Conservation (phyloP, 2,888 invertebrate genomes). For the Phortica magna region DNA sequence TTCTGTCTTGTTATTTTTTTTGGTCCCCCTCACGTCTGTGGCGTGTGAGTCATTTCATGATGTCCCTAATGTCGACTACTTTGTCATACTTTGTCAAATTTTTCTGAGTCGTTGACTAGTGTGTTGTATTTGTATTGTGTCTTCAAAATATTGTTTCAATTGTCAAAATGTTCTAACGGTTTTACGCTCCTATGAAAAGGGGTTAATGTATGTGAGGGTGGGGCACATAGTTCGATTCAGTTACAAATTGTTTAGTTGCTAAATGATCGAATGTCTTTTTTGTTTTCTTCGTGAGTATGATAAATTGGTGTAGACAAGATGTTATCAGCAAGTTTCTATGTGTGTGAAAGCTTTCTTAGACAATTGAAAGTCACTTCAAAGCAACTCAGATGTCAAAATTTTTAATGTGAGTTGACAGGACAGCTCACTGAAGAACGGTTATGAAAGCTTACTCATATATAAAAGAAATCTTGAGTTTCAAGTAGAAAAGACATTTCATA, state of each 20-base stretch:
- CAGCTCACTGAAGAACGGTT: too few species aligned
- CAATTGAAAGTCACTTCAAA: too few species aligned
- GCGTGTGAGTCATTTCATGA: slow-evolving; percentile 43
- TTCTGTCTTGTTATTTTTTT: too few species aligned
- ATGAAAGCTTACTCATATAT: too few species aligned
- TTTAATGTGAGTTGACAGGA: too few species aligned
- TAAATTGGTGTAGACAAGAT: too few species aligned
- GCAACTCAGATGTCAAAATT: too few species aligned
- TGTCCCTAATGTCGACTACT: slow-evolving; percentile 67
- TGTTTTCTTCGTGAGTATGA: too few species aligned
- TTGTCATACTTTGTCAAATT: slow-evolving; percentile 67
- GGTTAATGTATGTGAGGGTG: background rate
- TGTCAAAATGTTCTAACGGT: background rate
- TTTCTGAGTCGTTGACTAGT: slow-evolving; percentile 18
- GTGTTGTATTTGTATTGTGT: background rate
- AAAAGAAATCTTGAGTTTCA: too few species aligned
- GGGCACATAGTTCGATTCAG: background rate
- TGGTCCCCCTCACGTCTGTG: slow-evolving; percentile 35
- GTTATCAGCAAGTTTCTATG: too few species aligned
- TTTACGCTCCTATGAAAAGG: background rate
- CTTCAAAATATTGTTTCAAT: slow-evolving; percentile 8
- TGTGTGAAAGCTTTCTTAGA: too few species aligned
- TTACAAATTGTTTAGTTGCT: background rate
- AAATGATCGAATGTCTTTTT: background rate
- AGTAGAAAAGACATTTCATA: too few species aligned